Evolutionary conservation across 2,113 vertebrate genomes (phyloP), one percentile per base, ranked within the genome.

Genomic region (Ceuthmochares aereus): DNA sequence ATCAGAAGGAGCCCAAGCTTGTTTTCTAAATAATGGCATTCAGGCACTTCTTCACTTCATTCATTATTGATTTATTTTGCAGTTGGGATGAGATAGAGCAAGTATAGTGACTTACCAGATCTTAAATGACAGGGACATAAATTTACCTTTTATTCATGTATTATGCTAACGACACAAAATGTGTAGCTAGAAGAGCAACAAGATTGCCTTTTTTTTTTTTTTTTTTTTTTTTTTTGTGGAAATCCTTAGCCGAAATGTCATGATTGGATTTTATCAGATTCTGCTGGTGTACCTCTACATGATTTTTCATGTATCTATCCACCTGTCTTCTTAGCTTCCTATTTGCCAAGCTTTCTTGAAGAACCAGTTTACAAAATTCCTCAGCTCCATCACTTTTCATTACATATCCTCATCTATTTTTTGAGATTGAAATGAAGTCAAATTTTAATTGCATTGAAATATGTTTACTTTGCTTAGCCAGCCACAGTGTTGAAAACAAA

Each of bases 391-490:
- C 27, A 30, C 2, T 83, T 69, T 62, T 80, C 8, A 32, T 84
- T 42, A 43, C 27, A 23, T 49, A 54, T n/a, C 22, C 8, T 79
- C 12, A n/a, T 42, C 12, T 51, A 10, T 88, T 88, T 93, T 90
- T 37, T 34, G 59, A 54, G n/a, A 54, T 32, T 64, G 26, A 56
- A 88, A 76, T 15, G 10, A 88, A 88, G 11, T 2, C 10, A 67
- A 77, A 3, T 82, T 96, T 85, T 74, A 80, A 45, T 60, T 56
- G 55, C n/a, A 22, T 42, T 85, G 62, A 90, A 83, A 92, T 54
- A 72, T 2, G 69, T 37, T 66, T 85, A 1, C 2, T 54, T 69
- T 90, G 40, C 37, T 62, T 79, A 74, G 18, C 3, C 42, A 77
- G 14, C 6, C 9, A 26, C 45, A 30, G 2, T 7, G 43, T 0